phyloP scores from a whole-genome alignment of 2,888 invertebrate species.

The Cephonodes hylas region DNA sequence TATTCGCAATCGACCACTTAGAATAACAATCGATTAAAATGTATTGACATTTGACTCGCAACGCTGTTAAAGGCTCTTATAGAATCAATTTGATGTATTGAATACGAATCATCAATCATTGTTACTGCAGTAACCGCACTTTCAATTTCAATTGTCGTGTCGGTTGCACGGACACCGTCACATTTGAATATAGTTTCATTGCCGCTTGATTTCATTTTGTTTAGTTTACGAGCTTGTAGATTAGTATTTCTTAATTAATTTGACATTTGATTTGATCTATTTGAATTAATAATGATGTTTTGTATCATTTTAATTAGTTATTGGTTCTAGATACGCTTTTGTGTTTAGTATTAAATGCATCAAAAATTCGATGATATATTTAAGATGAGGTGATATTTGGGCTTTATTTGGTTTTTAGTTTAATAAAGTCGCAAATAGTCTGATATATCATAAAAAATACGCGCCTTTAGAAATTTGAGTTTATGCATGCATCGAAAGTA shows the following conservation, averaged over 20 bases:
- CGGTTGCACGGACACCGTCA: not conserved
- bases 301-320: not conserved
- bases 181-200: not conserved
- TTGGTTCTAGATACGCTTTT: too few species aligned
- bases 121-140: not conserved
- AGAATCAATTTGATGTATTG: slow-evolving; percentile 2
- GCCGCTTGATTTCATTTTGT: not conserved
- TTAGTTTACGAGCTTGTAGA: not conserved
- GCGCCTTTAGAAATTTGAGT: not conserved
- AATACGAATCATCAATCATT: slow-evolving; percentile 10
- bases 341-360: too few species aligned
- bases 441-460: not conserved
- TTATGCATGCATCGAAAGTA: not conserved
- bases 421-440: not conserved
- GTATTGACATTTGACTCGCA: not conserved
- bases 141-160: slow-evolving; percentile 2
- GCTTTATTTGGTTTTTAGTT: not conserved
- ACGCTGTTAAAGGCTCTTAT: slow-evolving; percentile 2
- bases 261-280: not conserved
- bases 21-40: slow-evolving; percentile 1
- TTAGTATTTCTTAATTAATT: not conserved
- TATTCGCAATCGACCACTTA: not conserved
- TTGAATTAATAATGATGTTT: not conserved
- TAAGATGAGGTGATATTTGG: not conserved
- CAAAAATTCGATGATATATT: not conserved